Base-by-base conservation (phyloP, 2,888 invertebrate species). In the Cantharis lateralis region DNA sequence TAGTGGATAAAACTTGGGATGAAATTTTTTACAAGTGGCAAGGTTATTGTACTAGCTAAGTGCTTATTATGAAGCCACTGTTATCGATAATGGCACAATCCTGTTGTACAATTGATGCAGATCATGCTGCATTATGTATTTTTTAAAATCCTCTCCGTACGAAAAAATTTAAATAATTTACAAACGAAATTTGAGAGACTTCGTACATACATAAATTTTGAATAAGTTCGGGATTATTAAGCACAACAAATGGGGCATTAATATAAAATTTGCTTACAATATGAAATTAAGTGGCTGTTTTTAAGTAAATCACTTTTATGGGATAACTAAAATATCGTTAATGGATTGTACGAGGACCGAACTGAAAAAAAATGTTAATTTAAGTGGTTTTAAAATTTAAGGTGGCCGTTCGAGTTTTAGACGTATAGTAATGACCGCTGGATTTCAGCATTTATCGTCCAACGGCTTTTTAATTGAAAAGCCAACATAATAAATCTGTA, bases 1-100 rank as follows among this genome's bases (percentile, higher is more conserved):
- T 16, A 26, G 61, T 15, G 62, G 16, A 62, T 48, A 26, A 64
- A 64, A 63, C 26, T 24, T 62, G 28, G 68, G 72, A 71, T 69
- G 68, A 72, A 20, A 64, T 69, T 68, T 69, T 62, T 48, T 63
- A 26, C 20, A 62, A 68, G 28, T 68, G 15, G 32, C 62, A 73
- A 70, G 70, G 76, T 76, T 76, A 73, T 76, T 73, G 64, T 70
- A 62, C 73, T 72, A n/a, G 70, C 72, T 76, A 70, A 72, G 73
- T 76, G 76, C 73, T 28, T 62, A 75, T 75, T 24, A 66, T 32
- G 69, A 72, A 63, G 63, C n/a, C 75, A n/a, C 75, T 68, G 72
- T 76, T 76, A 70, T 73, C 73, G 76, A 71, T 76, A 76, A 76
- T 76, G 70, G 76, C 72, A 72, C 75, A 75, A 71, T 64, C 32